Conservation (phyloP, 2,797 vertebrate species). For the Cottoperca gobio region DNA sequence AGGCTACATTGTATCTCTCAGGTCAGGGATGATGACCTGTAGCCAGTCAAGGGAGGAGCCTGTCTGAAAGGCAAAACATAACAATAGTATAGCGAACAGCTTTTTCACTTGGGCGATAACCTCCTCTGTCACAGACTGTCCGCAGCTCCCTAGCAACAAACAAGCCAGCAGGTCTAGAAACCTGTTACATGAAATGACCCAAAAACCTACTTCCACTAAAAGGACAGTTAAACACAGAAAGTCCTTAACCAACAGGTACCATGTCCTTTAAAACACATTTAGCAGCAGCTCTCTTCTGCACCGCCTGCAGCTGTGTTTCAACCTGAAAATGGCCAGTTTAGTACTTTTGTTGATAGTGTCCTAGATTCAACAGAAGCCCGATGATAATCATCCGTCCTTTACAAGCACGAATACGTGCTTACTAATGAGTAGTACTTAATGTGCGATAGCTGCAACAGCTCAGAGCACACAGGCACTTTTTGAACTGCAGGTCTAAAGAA, state of each 20-base stretch:
- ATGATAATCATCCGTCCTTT: slow-evolving; percentile 33
- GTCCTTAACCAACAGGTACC: slow-evolving; percentile 82
- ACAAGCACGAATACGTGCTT: slow-evolving; percentile 25
- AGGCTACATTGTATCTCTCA: slow-evolving; percentile 41
- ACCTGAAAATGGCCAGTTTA: slow-evolving; percentile 61
- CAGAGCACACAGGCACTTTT: slow-evolving; percentile 42
- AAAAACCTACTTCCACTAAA: slow-evolving; percentile 81
- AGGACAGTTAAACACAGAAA: slow-evolving; percentile 74
- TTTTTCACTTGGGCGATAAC: slow-evolving; percentile 46
- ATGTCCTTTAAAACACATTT: slow-evolving; percentile 67
- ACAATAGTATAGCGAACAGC: slow-evolving; percentile 45
- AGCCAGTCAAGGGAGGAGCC: slow-evolving; percentile 43
- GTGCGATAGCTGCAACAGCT: slow-evolving; percentile 8
- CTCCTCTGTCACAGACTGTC: slow-evolving; percentile 42
- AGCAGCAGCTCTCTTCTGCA: slow-evolving; percentile 38
- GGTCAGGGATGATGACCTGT: slow-evolving; percentile 70
- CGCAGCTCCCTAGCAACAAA: slow-evolving; percentile 52
- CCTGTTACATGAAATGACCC: slow-evolving; percentile 79
- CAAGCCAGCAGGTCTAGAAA: slow-evolving; percentile 54
- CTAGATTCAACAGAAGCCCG: slow-evolving; percentile 64
- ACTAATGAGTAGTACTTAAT: slow-evolving; percentile 25
- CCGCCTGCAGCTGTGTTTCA: slow-evolving; percentile 63
- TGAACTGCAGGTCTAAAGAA: slow-evolving; percentile 38
- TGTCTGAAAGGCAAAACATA: slow-evolving; percentile 54
- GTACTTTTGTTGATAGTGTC: slow-evolving; percentile 67